A percentile compares a stretch with the other conserved stretches of the same genome.
phyloP scores from a whole-genome alignment of 2,888 invertebrate genomes.

The Drosophila mimetica region DNA sequence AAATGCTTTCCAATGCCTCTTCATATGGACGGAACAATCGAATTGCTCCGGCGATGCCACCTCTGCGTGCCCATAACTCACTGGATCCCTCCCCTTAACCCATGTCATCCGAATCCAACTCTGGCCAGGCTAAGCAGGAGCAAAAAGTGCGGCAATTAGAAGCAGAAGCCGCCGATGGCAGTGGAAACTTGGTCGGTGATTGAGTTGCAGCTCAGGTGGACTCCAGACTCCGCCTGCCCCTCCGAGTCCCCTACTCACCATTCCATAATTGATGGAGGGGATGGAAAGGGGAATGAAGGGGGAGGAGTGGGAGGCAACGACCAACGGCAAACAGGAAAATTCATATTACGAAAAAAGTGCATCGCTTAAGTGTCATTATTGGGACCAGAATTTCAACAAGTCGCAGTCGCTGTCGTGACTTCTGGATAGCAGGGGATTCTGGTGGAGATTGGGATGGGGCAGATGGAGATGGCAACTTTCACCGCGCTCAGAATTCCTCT shows the following conservation, averaged over 20 bases:
- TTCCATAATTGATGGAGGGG: slow-evolving; percentile 60
- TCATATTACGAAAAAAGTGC: slow-evolving; percentile 77
- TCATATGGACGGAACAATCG: slow-evolving; percentile 34
- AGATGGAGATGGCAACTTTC: slow-evolving; percentile 73
- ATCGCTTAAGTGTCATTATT: slow-evolving; percentile 79
- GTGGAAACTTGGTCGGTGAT: slow-evolving; percentile 51
- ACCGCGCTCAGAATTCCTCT: slow-evolving; percentile 72
- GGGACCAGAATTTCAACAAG: slow-evolving; percentile 78
- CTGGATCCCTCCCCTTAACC: slow-evolving; percentile 13
- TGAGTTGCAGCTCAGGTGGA: slow-evolving; percentile 75
- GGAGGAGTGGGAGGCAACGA: slow-evolving; percentile 46
- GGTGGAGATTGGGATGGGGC: slow-evolving; percentile 48
- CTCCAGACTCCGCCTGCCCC: slow-evolving; percentile 9
- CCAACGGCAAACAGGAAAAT: slow-evolving; percentile 70
- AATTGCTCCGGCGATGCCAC: slow-evolving; percentile 46
- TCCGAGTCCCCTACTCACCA: slow-evolving; percentile 13
- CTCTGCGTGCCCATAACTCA: slow-evolving; percentile 58
- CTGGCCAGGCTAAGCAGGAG: slow-evolving; percentile 32
- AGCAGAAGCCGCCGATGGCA: slow-evolving; percentile 63
- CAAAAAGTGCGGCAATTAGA: slow-evolving; percentile 69
- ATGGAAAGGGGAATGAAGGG: slow-evolving; percentile 1
- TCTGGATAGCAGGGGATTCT: slow-evolving; percentile 17
- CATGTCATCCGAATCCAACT: slow-evolving; percentile 16
- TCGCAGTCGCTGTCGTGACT: slow-evolving; percentile 58
- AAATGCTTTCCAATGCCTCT: slow-evolving; percentile 56